Base-by-base conservation (phyloP, 2,888 invertebrate genomes). In the Tuberolachnus salignus region DNA sequence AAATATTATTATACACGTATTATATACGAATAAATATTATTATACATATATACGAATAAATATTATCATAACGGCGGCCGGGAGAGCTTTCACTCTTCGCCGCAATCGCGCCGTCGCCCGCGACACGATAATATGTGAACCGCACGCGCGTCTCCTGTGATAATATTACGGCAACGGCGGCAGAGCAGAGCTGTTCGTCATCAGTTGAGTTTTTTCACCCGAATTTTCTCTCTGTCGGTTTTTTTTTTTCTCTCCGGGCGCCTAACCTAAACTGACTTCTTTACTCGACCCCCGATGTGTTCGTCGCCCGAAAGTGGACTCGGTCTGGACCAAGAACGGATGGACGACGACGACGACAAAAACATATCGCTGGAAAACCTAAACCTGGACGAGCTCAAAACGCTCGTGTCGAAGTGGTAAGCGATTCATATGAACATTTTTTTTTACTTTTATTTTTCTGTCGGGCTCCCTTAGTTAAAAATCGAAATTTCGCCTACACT, bases 321-420 rank as follows among this genome's bases (percentile, higher is more conserved):
- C 57, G 82, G 82, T 11, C 80, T 82, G 55, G 83, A 83, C 80
- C 34, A 34, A 6, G 83, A 83, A 63, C 73, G 1, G 51, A 82
- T 82, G 80, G 81, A 59, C n/a, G 23, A 23, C 21, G 75, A 83
- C 64, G 53, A 63, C 49, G 72, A 82, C 34, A 34, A 44, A 82
- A 82, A 81, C 82, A 34, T 82, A 82, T 82, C 83, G 11, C 71
- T 83, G 61, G 83, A 83, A 74, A 82, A 82, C 46, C 81, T 83
- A 71, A 82, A 83, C 46, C 81, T 82, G 16, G 75, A 83, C 66
- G 83, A 83, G 70, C 82, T 83, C 13, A 82, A 83, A 49, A 81
- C 83, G 11, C 81, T 84, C 55, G 82, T 83, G 64, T 83, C 83
- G 19, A 83, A 84, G 83, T 84, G 84, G 84, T 84, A 82, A 83